Conservation (phyloP, 2,113 vertebrate genomes). For the Calyptomena viridis region DNA sequence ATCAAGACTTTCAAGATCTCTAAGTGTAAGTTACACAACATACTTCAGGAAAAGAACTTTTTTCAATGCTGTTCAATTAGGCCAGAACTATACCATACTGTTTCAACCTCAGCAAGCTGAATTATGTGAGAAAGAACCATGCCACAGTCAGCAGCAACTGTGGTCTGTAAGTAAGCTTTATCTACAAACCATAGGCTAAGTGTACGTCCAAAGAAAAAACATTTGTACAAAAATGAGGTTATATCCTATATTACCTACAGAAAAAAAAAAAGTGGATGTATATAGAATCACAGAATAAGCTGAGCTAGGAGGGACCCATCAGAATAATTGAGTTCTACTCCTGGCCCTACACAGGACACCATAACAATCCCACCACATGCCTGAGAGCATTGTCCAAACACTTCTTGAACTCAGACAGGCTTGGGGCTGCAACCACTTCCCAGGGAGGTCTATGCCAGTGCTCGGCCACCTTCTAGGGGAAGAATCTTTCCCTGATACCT, state of each 20-base stretch:
- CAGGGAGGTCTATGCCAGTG: too few species aligned
- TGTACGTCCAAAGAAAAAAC: not conserved
- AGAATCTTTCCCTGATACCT: too few species aligned
- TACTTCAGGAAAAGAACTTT: not conserved
- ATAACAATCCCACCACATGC: too few species aligned
- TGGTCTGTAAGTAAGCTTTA: not conserved
- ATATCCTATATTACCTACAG: not conserved
- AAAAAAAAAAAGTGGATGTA: not conserved
- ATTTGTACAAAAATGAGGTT: not conserved
- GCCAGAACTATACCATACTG: not conserved
- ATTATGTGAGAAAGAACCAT: not conserved
- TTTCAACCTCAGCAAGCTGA: not conserved
- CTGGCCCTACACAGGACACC: too few species aligned
- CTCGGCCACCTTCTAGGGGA: too few species aligned
- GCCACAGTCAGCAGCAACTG: not conserved
- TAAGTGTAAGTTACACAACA: not conserved
- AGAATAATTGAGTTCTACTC: too few species aligned
- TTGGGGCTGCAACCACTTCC: too few species aligned
- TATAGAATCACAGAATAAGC: too few species aligned
- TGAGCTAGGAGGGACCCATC: too few species aligned
- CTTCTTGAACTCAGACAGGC: too few species aligned
- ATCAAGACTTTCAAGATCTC: not conserved
- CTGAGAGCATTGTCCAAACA: too few species aligned
- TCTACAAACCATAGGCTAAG: not conserved
- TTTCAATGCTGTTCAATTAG: not conserved